A percentile compares a stretch with the other conserved stretches of the same genome.
phyloP scores from a whole-genome alignment of 1,140 invertebrate genomes.

The Campoletis sonorensis region DNA sequence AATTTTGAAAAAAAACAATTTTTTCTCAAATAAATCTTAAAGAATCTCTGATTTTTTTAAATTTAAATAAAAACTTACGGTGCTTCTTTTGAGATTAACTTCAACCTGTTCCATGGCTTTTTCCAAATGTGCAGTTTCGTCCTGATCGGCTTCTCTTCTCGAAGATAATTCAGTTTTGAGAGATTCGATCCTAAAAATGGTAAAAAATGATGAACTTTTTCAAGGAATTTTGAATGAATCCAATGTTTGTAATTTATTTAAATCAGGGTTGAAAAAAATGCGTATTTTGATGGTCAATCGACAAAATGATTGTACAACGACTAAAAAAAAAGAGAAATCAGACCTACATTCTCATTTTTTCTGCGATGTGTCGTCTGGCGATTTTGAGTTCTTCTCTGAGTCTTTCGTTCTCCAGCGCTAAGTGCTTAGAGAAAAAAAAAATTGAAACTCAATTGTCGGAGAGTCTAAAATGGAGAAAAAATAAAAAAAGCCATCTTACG shows the following conservation, averaged over 20 bases:
- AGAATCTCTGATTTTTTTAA: slow-evolving; percentile 23
- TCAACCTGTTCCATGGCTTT: slow-evolving; percentile 79
- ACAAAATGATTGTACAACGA: slow-evolving; percentile 16
- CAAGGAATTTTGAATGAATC: too few relatives aligned
- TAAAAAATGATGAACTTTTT: slow-evolving; percentile 50
- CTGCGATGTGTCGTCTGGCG: slow-evolving; percentile 74
- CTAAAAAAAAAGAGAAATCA: too few relatives aligned
- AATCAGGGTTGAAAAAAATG: too few relatives aligned
- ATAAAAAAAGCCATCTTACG: slow-evolving; percentile 58
- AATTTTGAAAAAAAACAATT: slow-evolving; percentile 3
- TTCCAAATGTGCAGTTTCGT: slow-evolving; percentile 76
- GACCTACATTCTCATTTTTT: slow-evolving; percentile 73
- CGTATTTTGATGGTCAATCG: too few relatives aligned
- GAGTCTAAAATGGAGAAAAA: not conserved
- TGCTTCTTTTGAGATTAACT: slow-evolving; percentile 78
- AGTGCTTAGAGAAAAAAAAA: slow-evolving; percentile 56
- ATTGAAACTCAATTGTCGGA: not conserved
- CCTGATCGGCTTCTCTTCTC: slow-evolving; percentile 73
- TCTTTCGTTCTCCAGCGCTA: slow-evolving; percentile 79
- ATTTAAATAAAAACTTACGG: slow-evolving; percentile 72
- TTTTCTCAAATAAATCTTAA: too few relatives aligned
- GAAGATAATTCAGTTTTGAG: slow-evolving; percentile 78
- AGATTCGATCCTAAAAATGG: slow-evolving; percentile 66
- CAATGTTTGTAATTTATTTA: too few relatives aligned
- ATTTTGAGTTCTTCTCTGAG: slow-evolving; percentile 78